Evolutionary conservation across 1,140 invertebrate species (phyloP).

Genomic region (Platyura marginata): DNA sequence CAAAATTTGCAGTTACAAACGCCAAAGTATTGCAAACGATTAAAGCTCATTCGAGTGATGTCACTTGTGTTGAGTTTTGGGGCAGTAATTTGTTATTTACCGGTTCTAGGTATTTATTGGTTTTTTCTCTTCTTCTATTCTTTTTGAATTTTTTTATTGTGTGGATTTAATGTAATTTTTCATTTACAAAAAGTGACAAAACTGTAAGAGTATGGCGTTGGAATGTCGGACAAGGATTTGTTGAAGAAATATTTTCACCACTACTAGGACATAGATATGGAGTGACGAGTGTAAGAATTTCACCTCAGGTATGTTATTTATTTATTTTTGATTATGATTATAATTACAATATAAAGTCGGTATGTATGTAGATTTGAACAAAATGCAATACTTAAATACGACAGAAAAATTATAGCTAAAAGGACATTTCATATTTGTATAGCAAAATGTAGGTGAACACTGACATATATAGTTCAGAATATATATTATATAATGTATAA

Average conservation of each 20-base stretch:
- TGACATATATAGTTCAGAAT: no score
- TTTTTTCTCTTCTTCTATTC: background rate
- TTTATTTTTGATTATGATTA: background rate
- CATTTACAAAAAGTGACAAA: slow-evolving; percentile 34
- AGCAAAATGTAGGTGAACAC: no score
- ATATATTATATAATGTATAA: no score
- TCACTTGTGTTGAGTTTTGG: slow-evolving; percentile 42
- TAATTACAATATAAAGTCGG: background rate
- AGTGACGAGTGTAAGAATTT: slow-evolving; percentile 45
- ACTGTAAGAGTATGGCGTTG: slow-evolving; percentile 41
- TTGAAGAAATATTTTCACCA: slow-evolving; percentile 35
- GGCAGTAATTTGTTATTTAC: slow-evolving; percentile 35
- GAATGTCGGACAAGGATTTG: slow-evolving; percentile 33
- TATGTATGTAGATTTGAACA: no score
- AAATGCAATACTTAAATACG: no score
- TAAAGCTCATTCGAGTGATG: slow-evolving; percentile 37
- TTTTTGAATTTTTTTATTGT: no score
- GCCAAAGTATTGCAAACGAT: slow-evolving; percentile 31
- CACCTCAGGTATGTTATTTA: slow-evolving; percentile 25
- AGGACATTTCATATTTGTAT: no score
- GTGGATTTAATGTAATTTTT: slow-evolving; percentile 4
- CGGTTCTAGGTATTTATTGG: slow-evolving; percentile 34
- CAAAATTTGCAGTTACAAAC: slow-evolving; percentile 6
- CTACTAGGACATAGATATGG: slow-evolving; percentile 43
- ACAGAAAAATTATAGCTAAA: no score